phyloP scores from a whole-genome alignment of 2,888 invertebrate genomes.

The Sarcophaga rosellei region DNA sequence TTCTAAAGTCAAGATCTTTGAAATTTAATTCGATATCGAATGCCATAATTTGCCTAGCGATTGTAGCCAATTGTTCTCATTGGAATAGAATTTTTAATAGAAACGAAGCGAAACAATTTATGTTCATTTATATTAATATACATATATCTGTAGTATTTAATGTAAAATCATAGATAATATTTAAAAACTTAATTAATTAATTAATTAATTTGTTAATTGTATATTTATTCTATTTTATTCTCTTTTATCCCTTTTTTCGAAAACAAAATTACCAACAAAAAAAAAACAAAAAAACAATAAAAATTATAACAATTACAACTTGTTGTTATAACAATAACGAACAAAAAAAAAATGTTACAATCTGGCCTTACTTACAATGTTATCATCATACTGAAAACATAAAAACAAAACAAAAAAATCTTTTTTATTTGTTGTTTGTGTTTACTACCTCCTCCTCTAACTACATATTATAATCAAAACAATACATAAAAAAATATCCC shows the following conservation, averaged over 20 bases:
- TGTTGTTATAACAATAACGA: neutral
- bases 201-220: constrained; percentile 62
- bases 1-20: no score
- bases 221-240: constrained; percentile 64
- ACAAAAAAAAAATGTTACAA: constrained; percentile 46
- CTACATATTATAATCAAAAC: neutral
- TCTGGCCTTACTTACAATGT: constrained; percentile 54
- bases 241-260: constrained; percentile 50
- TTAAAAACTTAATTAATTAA: neutral
- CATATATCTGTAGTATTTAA: constrained; percentile 9
- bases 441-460: neutral
- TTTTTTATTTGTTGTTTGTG: constrained; percentile 40
- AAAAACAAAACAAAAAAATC: neutral
- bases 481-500: constrained; percentile 29
- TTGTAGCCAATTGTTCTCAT: constrained; percentile 28
- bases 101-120: neutral
- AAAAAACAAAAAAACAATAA: constrained; percentile 30
- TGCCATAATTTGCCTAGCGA: neutral
- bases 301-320: neutral
- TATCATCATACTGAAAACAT: constrained; percentile 19
- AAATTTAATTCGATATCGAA: no score
- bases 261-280: constrained; percentile 23
- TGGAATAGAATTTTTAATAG: neutral
- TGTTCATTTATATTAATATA: constrained; percentile 1
- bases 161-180: constrained; percentile 37